Evolutionary conservation across 2,888 invertebrate species (phyloP), one percentile per base, ranked within the genome.

Genomic region (Tinea trinotella): DNA sequence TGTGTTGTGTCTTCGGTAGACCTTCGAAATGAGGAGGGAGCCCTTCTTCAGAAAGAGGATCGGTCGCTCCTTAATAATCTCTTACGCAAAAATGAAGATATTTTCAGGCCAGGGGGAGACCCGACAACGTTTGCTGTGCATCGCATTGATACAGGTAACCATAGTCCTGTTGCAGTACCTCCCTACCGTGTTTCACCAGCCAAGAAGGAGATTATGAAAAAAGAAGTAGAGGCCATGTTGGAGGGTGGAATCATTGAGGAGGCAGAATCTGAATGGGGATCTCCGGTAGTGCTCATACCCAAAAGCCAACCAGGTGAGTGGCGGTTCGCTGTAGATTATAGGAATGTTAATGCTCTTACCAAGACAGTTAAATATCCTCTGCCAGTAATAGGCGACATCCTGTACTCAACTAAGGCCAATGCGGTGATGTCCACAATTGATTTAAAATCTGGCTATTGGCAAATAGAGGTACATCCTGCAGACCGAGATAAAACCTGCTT

Each of bases 381-480:
- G 10, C 75, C 76, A 1, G 54, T 63, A 2, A 71, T 77, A 19
- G 74, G 75, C 52, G 74, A 76, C 15, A 56, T 72, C 17, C 52
- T 77, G 4, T 69, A 73, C 44, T 60, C 57, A 0, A 64, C 70
- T 0, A 67, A 64, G 55, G 57, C 56, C 5, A 58, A 60, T 2
- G 57, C 60, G 19, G 59, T 58, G 9, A 69, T 72, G 66, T 61
- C 65, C 6, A 68, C 69, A 0, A 53, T 74, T 2, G 71, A 75
- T 50, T 58, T 76, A 1, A 59, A 61, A 17, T 55, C 64, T n/a
- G 73, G 74, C 0, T 76, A 74, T 56, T 71, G 68, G 64, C 75
- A 76, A 54, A 61, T 71, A 0, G 9, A 6, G 0, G 56, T 57
- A 12, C 34, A 55, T 30, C 57, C 58, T 12, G 56, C 34, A 20